These are phyloP conservation scores for Scomber japonicus DNA, from an alignment of 2,113 vertebrate species.

Conservation along the genomic window DNA sequence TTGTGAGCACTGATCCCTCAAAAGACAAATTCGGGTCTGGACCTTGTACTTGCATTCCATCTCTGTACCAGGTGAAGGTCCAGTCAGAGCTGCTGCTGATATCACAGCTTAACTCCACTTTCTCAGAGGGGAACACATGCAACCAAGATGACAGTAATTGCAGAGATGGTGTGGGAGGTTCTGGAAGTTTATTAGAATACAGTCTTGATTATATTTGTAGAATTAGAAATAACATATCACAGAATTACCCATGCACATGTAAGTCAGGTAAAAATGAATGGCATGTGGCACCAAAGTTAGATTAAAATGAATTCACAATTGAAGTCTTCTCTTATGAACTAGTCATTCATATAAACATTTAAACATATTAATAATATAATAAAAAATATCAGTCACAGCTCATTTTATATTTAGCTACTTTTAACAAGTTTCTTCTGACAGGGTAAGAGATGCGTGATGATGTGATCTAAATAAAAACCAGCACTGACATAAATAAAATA, in stretches of 20 bases:
- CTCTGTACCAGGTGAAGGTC: conserved; percentile 57
- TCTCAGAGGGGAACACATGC: conserved; percentile 60
- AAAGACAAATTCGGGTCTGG: neutral
- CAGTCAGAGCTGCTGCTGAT: conserved; percentile 38
- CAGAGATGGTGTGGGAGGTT: conserved; percentile 33
- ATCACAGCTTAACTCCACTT: conserved; percentile 37
- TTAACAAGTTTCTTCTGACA: neutral
- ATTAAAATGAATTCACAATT: no score
- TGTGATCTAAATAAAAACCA: neutral
- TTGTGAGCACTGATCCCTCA: conserved; percentile 17
- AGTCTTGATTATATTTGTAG: neutral
- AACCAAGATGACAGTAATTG: neutral
- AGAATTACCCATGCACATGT: neutral
- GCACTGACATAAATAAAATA: neutral
- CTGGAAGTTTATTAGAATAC: conserved; percentile 38
- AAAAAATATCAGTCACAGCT: no score
- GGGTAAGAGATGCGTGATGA: neutral
- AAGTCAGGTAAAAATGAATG: no score
- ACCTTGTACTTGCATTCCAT: neutral
- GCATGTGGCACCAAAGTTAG: no score
- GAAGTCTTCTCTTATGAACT: no score
- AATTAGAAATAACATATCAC: neutral
- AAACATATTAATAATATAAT: neutral
- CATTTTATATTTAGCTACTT: neutral
- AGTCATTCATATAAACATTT: no score